Evolutionary conservation across 1,140 invertebrate species (phyloP), one percentile per base, ranked within the genome.

Genomic region (Globodera rostochiensis): DNA sequence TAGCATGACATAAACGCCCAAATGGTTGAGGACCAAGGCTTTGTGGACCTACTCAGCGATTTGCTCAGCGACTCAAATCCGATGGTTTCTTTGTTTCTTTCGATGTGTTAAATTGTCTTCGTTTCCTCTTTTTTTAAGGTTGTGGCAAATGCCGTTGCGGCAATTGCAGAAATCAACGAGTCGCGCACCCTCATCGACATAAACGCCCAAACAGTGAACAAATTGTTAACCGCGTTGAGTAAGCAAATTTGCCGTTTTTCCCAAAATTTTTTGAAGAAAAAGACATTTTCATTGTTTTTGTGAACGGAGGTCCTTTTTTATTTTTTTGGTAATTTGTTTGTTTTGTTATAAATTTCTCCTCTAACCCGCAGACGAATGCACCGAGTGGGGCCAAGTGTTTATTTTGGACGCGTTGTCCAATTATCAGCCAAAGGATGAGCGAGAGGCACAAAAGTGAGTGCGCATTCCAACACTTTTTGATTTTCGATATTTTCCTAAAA

Each of bases 91-190:
- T 53, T 53, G 6, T 47, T 45, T 36, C 36, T 36, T 82, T 11
- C 57, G 6, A 6, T 47, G 53, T 21, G 8, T 70, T 46, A 74
- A 46, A 8, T 45, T 15, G n/a, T 9, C 50, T 53, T 53, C 11
- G 6, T 19, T 19, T 57, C 83, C 11, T 76, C 64, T 84, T n/a
- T 82, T 25, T 79, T 71, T 80, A 36, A 94, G 94, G 94, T 98
- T 46, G 97, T 99, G 21, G 97, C 98, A 19, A 99, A 99, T 92
- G 97, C 98, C 6, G 98, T 99, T 0, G 98, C 97, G 50, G 96
- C 98, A 6, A 92, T 99, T 4, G 97, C 96, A 2, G 98, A 99
- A 91, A 99, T 99, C 85, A 97, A 98, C 90, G 97, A 99, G 91
- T 94, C 96, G 0, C 94, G 94, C 82, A 95, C 96, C 19, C 91